A percentile compares a stretch with the other conserved stretches of the same genome.
Conservation (phyloP, 2,113 vertebrate species). For the Scytalopus superciliaris region DNA sequence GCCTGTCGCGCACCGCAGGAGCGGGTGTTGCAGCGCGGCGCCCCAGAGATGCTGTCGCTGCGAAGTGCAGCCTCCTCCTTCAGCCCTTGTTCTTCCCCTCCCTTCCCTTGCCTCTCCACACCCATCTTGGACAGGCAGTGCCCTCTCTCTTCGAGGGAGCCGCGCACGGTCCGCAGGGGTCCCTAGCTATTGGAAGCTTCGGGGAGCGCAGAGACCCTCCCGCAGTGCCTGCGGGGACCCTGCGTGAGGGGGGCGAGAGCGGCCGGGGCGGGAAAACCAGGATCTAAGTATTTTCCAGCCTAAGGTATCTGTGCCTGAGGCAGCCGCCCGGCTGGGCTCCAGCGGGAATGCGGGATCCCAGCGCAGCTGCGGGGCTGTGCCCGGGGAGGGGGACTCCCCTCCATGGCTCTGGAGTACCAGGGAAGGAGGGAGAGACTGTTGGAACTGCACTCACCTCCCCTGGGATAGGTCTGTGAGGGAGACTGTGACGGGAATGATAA, state of each 20-base stretch:
- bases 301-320: not conserved
- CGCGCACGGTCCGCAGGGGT: not conserved
- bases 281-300: fast-evolving
- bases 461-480: not conserved
- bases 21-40: not conserved
- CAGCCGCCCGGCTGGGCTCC: not conserved
- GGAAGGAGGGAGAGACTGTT: not conserved
- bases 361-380: not conserved
- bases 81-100: not conserved
- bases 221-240: not conserved
- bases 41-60: not conserved
- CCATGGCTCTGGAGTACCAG: not conserved
- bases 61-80: not conserved
- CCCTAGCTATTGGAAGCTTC: too few relatives aligned
- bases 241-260: too few relatives aligned
- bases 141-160: not conserved
- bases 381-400: not conserved
- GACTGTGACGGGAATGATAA: too few relatives aligned
- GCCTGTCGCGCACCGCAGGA: fast-evolving
- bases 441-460: not conserved
- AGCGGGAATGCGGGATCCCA: not conserved
- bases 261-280: fast-evolving
- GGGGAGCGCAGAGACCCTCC: not conserved
- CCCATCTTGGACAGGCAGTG: fast-evolving
- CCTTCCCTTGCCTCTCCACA: not conserved